Evolutionary conservation across 1,140 invertebrate genomes (phyloP), one percentile per base, ranked within the genome.

Genomic region (Sarcophaga peregrina): DNA sequence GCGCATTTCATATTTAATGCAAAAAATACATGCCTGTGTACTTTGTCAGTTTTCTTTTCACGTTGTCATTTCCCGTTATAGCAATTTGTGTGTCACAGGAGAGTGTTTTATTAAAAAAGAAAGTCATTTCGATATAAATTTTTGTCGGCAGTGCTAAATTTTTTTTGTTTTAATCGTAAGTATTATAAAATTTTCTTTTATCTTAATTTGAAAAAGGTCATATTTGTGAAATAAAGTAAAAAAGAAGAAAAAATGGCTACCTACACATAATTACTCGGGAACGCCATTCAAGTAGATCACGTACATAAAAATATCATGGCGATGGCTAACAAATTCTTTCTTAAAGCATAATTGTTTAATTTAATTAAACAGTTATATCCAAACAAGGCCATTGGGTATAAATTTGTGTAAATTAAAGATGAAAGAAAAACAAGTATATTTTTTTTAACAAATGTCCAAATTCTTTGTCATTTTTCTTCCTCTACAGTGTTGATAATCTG

Each of bases 91-190:
- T 74, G 74, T 48, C 74, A 83, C 73, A 58, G 73, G 50, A 78
- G 81, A 78, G 83, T 76, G 81, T 78, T 82, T 13, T 17, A 62
- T 76, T 52, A 82, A 58, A 54, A 20, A 46, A 73, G 8, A 81
- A 15, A 15, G 25, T n/a, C 20, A 76, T 76, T 82, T 76, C 45
- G 54, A 68, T 54, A 72, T 80, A 54, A 82, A 82, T 48, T 82
- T 82, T 83, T 83, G 50, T 82, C 80, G 83, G 80, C 73, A 81
- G 80, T 58, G 83, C 81, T 84, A 84, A 84, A 84, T 84, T 84
- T 84, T 84, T 84, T 84, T 84, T 84, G 83, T 84, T 84, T 84
- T 82, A 84, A 82, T 82, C 68, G 83, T 84, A 84, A 84, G 83
- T 84, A 84, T 20, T 13, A 72, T 81, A 37, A 25, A 68, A 72